phyloP scores from a whole-genome alignment of 2,888 invertebrate genomes.

The Cetonia aurata region DNA sequence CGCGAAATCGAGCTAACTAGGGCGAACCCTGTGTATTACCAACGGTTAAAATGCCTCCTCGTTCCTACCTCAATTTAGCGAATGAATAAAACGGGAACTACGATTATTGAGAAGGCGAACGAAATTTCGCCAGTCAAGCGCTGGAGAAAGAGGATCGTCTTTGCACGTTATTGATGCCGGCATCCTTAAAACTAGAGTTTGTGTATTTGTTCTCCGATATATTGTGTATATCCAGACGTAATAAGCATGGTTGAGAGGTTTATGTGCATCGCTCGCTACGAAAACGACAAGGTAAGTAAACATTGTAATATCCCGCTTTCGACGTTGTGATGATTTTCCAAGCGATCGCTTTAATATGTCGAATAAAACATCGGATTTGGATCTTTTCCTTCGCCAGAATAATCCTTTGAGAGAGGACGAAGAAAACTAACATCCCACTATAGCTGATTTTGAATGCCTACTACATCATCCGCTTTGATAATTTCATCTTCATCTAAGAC shows the following conservation, averaged over 20 bases:
- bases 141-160: background rate
- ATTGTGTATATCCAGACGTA: background rate
- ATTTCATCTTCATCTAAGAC: too few species aligned
- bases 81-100: conserved; percentile 12
- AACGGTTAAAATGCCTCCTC: conserved; percentile 6
- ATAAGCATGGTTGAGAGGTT: conserved; percentile 22
- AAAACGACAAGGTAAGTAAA: conserved; percentile 17
- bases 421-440: too few species aligned
- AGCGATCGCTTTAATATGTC: too few species aligned
- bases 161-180: too few species aligned
- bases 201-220: background rate
- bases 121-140: conserved; percentile 20
- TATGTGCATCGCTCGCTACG: conserved; percentile 8
- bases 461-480: too few species aligned
- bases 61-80: conserved; percentile 7
- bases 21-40: background rate
- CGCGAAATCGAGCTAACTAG: conserved; percentile 11
- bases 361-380: too few species aligned
- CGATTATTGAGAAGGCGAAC: background rate
- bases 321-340: too few species aligned
- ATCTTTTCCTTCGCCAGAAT: too few species aligned
- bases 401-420: too few species aligned
- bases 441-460: too few species aligned
- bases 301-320: background rate
- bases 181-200: background rate